A percentile compares a stretch with the other conserved stretches of the same genome.
Conservation (phyloP, 2,113 vertebrate species). For the Mormyrus iriodes region DNA sequence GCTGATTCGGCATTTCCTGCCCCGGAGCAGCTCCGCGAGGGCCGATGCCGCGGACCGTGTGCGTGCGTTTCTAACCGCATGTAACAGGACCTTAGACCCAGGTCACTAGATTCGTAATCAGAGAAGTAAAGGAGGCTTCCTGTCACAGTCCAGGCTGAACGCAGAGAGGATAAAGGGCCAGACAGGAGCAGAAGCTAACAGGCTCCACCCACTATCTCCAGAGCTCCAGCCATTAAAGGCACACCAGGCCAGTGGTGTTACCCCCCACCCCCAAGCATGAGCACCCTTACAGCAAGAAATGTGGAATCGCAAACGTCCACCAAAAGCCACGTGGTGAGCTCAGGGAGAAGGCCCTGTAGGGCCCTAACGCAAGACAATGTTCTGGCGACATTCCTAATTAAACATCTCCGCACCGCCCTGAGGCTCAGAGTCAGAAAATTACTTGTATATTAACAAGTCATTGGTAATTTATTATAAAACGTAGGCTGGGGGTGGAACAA, state of each 20-base stretch:
- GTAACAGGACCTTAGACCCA: background rate
- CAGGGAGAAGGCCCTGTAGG: slow-evolving; percentile 20
- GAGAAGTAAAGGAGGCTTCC: slow-evolving; percentile 40
- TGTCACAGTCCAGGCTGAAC: slow-evolving; percentile 24
- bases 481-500: background rate
- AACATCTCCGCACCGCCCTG: background rate
- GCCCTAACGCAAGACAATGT: slow-evolving; percentile 22
- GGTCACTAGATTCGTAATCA: background rate
- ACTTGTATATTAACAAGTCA: background rate
- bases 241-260: background rate
- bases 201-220: background rate
- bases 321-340: slow-evolving; percentile 36
- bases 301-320: slow-evolving; percentile 31
- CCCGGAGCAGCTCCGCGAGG: background rate
- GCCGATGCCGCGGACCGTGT: background rate
- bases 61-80: background rate
- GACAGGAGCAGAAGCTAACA: background rate
- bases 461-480: background rate
- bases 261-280: background rate
- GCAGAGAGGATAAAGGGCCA: background rate
- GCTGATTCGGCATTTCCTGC: background rate
- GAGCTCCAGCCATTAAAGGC: background rate
- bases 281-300: background rate
- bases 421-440: background rate
- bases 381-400: slow-evolving; percentile 29